Base-by-base conservation (phyloP, 2,113 vertebrate species). In the Melanerpes aurifrons region DNA sequence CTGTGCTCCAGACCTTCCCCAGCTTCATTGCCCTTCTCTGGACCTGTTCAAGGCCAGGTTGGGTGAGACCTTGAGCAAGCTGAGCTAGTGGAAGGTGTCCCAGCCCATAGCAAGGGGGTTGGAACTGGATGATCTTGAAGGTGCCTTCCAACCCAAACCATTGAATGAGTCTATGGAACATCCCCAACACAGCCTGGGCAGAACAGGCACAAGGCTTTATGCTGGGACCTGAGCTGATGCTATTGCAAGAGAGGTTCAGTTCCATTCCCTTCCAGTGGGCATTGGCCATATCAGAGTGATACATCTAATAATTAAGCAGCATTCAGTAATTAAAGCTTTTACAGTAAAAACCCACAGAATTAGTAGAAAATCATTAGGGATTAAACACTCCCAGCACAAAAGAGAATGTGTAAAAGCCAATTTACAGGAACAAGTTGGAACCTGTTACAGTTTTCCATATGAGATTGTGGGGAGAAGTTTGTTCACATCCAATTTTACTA, bases 161-260 rank as follows among this genome's bases (percentile, higher is more conserved):
- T 24, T 53, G 21, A 53, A 7, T 24, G 50, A 53, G 12, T 53
- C 21, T 24, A 24, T 53, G 50, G 50, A 15, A 54, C 7, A 10
- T 43, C 22, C 15, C 12, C 24, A 43, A 35, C 20, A 22, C 29
- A 3, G 26, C 0, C 64, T 29, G 15, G 50, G 12, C 45, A 70
- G 29, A 45, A 53, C 0, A 45, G 0, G 1, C 9, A 25, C 3
- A 0, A 32, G 2, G 4, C 17, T 66, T 18, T 2, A 6, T 2
- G 47, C 2, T 3, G 20, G 17, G 78, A 66, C 50, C 50, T 35
- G 45, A 35, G 21, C 18, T 18, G 13, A 58, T 40, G 37, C 54
- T n/a, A 47, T 37, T 59, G 12, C 11, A 45, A 16, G 26, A 61
- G 26, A 78, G 5, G 22, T 20, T 70, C 40, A 4, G 7, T 47